A percentile compares a stretch with the other conserved stretches of the same genome.
Evolutionary conservation across 30 jellyfish, hydroid and myxozoan species (phyloP).

Genomic region (Hydra vulgaris): DNA sequence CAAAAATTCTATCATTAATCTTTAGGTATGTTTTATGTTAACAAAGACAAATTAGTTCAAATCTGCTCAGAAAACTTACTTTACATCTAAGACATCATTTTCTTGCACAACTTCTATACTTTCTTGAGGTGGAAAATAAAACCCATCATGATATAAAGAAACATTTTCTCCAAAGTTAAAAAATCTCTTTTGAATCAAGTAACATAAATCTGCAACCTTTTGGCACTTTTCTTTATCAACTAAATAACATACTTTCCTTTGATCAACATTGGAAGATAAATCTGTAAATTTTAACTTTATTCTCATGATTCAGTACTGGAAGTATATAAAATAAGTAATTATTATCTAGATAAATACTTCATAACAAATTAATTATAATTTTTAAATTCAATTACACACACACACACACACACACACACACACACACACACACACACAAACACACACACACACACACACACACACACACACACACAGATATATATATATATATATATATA

Average conservation of each 20-base stretch:
- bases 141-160: constrained; percentile 18
- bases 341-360: too few species aligned
- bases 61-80: too few species aligned
- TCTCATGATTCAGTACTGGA: constrained; percentile 20
- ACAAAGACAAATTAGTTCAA: too few species aligned
- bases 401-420: too few species aligned
- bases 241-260: constrained; percentile 14
- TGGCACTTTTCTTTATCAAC: constrained; percentile 13
- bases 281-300: constrained; percentile 12
- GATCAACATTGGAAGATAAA: background rate
- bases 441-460: too few species aligned
- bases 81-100: constrained; percentile 19
- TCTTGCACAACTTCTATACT: constrained; percentile 13
- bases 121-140: constrained; percentile 26
- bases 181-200: background rate
- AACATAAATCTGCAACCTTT: constrained; percentile 22
- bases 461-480: too few species aligned
- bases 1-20: too few species aligned
- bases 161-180: background rate
- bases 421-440: too few species aligned
- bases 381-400: too few species aligned
- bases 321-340: background rate
- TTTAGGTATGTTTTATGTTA: too few species aligned
- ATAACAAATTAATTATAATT: too few species aligned
- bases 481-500: too few species aligned